Evolutionary conservation across 2,113 vertebrate genomes (phyloP), one percentile per base, ranked within the genome.

Genomic region (Chionis minor): DNA sequence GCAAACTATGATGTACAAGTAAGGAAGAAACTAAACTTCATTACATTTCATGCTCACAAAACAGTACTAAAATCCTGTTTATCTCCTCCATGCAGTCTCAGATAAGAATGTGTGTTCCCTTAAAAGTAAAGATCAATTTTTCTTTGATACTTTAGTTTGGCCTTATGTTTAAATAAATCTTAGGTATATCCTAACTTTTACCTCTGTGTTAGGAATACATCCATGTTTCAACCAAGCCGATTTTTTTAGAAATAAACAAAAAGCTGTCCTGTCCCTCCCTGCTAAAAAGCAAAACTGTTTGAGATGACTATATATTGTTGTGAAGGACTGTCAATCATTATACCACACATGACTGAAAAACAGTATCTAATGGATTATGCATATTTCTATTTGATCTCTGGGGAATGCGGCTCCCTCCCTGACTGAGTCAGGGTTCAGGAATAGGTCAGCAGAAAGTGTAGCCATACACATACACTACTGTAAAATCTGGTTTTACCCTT

Each of bases 331-430:
- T 94, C 19, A 0, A 47, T 95, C 89, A 56, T 75, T 88, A 27
- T 59, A 82, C 74, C 59, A 92, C 78, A 95, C 85, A 92, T 90
- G 91, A 94, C 91, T 91, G 87, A 90, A 95, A 91, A 96, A 47
- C 81, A 90, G 94, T 95, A 90, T 95, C 91, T 97, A 66, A 85
- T 96, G 96, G 93, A 95, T 97, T 97, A 97, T 96, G 94, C 87
- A 83, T 95, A 94, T 95, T 96, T 96, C 71, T 92, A 8, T 95
- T 97, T 97, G 96, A 97, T 97, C 95, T 96, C 95, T 92, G 87
- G 81, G 90, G 93, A 97, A 96, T 96, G 85, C 90, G 96, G 6
- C 84, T 94, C 91, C 67, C 70, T 96, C 81, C 84, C 84, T 94
- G 73, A 70, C 87, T 95, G 91, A 96, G 91, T 97, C 93, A 97